These are phyloP conservation scores for Lingula anatina DNA, from an alignment of 2,888 invertebrate species.

Conservation along the genomic window DNA sequence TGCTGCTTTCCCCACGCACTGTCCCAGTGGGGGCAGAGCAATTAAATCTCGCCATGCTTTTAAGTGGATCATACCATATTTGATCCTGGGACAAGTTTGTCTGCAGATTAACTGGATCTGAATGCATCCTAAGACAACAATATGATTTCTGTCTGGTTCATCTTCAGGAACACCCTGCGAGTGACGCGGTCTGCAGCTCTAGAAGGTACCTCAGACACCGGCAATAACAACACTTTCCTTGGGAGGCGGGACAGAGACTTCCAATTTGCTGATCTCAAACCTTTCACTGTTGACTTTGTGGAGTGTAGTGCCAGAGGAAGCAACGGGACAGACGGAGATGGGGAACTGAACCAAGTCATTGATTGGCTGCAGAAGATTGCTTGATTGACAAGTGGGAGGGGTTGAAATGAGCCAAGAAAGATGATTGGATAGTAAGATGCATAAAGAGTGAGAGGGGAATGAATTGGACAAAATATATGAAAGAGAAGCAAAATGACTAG, in stretches of 20 bases:
- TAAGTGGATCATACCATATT: no score
- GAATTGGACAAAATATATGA: no score
- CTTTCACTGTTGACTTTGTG: conserved; percentile 60
- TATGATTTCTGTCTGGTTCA: background rate
- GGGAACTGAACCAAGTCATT: conserved; percentile 62
- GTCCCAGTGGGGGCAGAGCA: no score
- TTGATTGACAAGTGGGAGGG: conserved; percentile 9
- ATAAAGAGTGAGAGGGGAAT: no score
- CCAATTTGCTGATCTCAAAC: conserved; percentile 68
- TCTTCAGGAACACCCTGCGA: conserved; percentile 73
- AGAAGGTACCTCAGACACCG: conserved; percentile 47
- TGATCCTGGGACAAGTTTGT: no score
- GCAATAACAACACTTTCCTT: conserved; percentile 58
- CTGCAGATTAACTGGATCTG: background rate
- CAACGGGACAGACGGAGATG: conserved; percentile 58
- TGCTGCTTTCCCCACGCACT: no score
- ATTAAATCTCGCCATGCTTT: no score
- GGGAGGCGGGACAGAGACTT: conserved; percentile 77
- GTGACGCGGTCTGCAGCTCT: conserved; percentile 78
- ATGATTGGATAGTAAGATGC: no score
- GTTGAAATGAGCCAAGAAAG: no score
- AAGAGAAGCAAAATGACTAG: no score
- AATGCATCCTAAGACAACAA: no score
- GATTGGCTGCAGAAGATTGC: conserved; percentile 68
- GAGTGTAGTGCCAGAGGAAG: conserved; percentile 46